Evolutionary conservation across 1,140 invertebrate genomes (phyloP).

Genomic region (Leptinotarsa texana): DNA sequence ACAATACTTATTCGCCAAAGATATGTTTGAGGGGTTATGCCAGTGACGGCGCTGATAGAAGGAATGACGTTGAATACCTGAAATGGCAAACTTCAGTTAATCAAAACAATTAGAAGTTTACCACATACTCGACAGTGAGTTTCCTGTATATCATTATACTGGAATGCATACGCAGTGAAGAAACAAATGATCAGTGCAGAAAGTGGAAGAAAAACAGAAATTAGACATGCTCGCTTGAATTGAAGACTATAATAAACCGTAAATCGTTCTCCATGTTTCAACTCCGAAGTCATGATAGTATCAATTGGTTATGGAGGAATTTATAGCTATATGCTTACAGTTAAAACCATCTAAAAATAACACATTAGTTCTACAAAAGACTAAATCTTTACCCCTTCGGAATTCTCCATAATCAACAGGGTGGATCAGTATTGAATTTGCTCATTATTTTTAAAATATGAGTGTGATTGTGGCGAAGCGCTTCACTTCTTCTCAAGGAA

Average conservation of each 20-base stretch:
- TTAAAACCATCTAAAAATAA: neutral
- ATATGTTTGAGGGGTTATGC: conserved; percentile 87
- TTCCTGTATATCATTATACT: conserved; percentile 89
- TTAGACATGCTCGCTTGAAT: conserved; percentile 73
- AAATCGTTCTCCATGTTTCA: conserved; percentile 31
- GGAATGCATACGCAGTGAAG: conserved; percentile 83
- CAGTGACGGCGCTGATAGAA: conserved; percentile 89
- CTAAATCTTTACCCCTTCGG: too few species aligned
- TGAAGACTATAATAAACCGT: conserved; percentile 51
- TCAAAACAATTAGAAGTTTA: conserved; percentile 22
- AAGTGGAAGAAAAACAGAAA: conserved; percentile 80
- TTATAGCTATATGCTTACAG: neutral
- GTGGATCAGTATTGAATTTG: too few species aligned
- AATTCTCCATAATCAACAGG: too few species aligned
- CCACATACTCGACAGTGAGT: conserved; percentile 85
- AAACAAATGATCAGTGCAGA: conserved; percentile 83
- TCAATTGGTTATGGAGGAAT: neutral
- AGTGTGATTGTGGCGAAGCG: too few species aligned
- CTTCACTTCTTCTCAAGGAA: too few species aligned
- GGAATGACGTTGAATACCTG: conserved; percentile 91
- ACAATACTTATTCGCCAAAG: conserved; percentile 90
- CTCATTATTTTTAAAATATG: too few species aligned
- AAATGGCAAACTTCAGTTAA: conserved; percentile 40
- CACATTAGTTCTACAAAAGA: too few species aligned
- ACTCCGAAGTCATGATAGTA: conserved; percentile 11